A percentile compares a stretch with the other conserved stretches of the same genome.
Conservation (phyloP, 2,888 invertebrate genomes). For the Drosophila subquinaria region DNA sequence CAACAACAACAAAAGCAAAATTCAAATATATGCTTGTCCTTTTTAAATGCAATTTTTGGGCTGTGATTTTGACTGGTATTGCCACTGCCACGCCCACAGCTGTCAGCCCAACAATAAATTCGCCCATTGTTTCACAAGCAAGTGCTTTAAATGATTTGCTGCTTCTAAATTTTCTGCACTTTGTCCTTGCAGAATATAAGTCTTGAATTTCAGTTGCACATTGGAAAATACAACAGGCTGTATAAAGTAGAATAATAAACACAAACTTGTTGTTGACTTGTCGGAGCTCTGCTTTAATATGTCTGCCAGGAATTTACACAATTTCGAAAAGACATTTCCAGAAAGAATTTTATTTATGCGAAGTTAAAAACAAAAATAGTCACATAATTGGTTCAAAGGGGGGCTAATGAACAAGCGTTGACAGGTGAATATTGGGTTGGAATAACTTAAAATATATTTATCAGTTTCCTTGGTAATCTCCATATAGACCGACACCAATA, state of each 20-base stretch:
- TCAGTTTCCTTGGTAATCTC: not conserved
- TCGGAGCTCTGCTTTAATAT: not conserved
- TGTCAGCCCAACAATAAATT: slow-evolving; percentile 4
- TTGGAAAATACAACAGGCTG: not conserved
- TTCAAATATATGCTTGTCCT: slow-evolving; percentile 51
- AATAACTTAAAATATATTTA: slow-evolving; percentile 2
- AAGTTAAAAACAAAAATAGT: not conserved
- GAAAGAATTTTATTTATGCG: not conserved
- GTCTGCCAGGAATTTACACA: slow-evolving; percentile 15
- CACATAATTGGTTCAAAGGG: slow-evolving; percentile 1
- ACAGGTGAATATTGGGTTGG: not conserved
- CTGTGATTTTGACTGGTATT: slow-evolving; percentile 6
- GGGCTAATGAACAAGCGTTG: not conserved
- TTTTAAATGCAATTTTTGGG: slow-evolving; percentile 57
- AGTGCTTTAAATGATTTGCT: slow-evolving; percentile 48
- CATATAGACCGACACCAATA: slow-evolving; percentile 8
- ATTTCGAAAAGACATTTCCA: not conserved
- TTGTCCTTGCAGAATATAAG: not conserved
- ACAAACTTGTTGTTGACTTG: slow-evolving; percentile 6
- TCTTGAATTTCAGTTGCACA: not conserved
- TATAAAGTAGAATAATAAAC: slow-evolving; percentile 1
- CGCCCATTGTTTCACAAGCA: slow-evolving; percentile 20
- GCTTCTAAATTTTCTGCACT: slow-evolving; percentile 14
- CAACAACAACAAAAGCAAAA: slow-evolving; percentile 29
- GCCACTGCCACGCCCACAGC: slow-evolving; percentile 19